Evolutionary conservation across 2,113 vertebrate species (phyloP), one percentile per base, ranked within the genome.

Genomic region (Cyprinodon variegatus): DNA sequence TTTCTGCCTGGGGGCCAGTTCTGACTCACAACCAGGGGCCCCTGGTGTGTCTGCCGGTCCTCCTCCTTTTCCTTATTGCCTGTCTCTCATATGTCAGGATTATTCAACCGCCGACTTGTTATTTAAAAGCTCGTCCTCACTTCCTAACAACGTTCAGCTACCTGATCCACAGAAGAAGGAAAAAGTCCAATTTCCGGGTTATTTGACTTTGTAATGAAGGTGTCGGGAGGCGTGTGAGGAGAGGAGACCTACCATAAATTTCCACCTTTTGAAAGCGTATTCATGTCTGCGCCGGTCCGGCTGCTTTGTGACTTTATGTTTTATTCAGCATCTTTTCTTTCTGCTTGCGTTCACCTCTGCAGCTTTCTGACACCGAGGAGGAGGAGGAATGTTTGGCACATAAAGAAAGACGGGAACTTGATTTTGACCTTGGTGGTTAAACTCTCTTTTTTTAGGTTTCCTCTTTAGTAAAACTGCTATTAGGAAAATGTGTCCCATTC

Each of bases 171-270:
- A 10, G 73, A 36, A 74, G 68, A 67, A n/a, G 69, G 70, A 88
- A 78, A 38, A 77, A 4, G 62, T 87, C 77, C 83, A 89, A 85
- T 88, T 86, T 81, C 75, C 62, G 20, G 67, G 82, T 87, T 85
- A 83, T 91, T 89, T 91, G 82, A 89, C 87, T 87, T 87, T 87
- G 83, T 89, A 90, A 88, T 89, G 75, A 85, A 90, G 88, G 85
- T 84, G 85, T 88, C 87, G 79, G n/a, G 64, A 43, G 45, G 68
- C 76, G 78, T 20, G 79, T 66, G 77, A 74, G 78, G 70, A 80
- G 68, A 66, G 72, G 69, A 79, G 79, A 79, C 48, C 73, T 82
- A 12, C 85, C 76, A 68, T 90, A 86, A 90, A 90, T 89, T 73
- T 63, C 11, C 14, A 36, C 78, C 79, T 17, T 53, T 70, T 72